Evolutionary conservation across 2,113 vertebrate genomes (phyloP), one percentile per base, ranked within the genome.

Genomic region (Ibidorhyncha struthersii): DNA sequence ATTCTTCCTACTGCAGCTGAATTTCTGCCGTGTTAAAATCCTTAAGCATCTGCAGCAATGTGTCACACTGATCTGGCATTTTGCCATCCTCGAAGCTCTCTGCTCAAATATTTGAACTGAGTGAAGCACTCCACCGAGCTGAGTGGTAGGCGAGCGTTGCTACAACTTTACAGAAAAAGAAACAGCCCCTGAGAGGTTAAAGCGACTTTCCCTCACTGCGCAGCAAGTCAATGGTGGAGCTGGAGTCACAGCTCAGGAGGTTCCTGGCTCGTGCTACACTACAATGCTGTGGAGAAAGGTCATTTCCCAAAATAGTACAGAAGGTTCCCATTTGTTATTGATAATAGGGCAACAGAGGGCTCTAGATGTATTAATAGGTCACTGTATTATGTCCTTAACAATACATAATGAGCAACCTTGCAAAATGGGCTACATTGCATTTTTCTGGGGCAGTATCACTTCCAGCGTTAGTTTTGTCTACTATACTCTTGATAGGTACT

Each of bases 271-370:
- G 0, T 65, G 53, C 86, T 82, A 6, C n/a, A 41, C 82, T 84
- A 78, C 9, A 65, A 50, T 73, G 2, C 90, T 93, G 58, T 78
- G 78, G 85, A 81, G 82, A 97, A 96, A 97, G 94, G 96, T 97
- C 96, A 91, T 86, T 94, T 96, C 97, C 81, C 87, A 93, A 94
- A 97, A 97, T 96, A 97, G 91, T 62, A 41, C 80, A 93, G 65
- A 82, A 91, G 82, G 72, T 91, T 87, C 72, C 41, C 16, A 0
- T 84, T 95, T 90, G 74, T 85, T 97, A 95, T 91, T 91, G 96
- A 97, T 93, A 95, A 96, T 70, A 93, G 63, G 87, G 79, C 80
- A 92, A 93, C 93, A 95, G 92, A 96, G 82, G 95, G 65, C 92
- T 89, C 80, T 89, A 32, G 73, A 55, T 86, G 14, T 92, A 90